Evolutionary conservation across 2,888 invertebrate species (phyloP), one percentile per base, ranked within the genome.

Genomic region (Agrochola macilenta): DNA sequence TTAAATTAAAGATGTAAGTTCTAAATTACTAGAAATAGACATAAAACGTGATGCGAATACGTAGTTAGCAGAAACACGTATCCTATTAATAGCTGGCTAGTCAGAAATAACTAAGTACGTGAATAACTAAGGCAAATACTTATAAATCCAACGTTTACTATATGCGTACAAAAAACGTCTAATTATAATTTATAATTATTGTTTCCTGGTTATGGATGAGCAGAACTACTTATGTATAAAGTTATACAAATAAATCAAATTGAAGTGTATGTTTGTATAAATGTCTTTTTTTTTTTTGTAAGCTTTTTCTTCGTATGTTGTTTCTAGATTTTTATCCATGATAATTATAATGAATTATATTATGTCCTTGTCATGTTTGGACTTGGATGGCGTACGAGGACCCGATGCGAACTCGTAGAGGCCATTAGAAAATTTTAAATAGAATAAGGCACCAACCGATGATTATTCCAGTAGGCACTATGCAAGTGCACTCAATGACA

Each of bases 1-100:
- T 43, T 9, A 2, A 2, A 54, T 52, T n/a, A 14, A 52, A n/a
- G 14, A 30, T 57, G 12, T 57, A 9, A 9, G 49, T 66, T 75
- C 49, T 35, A 57, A 0, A 39, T 63, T 26, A 26, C 30, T 57
- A 74, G 43, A 79, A 83, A 74, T 64, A 69, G 26, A 68, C 35
- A 52, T 30, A 64, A 79, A 74, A 54, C 80, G 69, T 74, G 66
- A 85, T 63, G 20, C 20, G 39, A 52, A 74, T 63, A 68, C 8
- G n/a, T 61, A 46, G 69, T 64, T 76, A 69, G 71, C 60, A 60
- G 26, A 64, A 74, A 71, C 71, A 79, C 43, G 75, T 83, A 60
- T 73, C 9, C 49, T 76, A 74, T 74, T 58, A 61, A 71, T 71
- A 74, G 49, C 57, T 63, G 39, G 43, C 57, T 64, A 46, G 64